These are phyloP conservation scores for Saturnia japonica DNA, from an alignment of 2,888 invertebrate species.

Conservation along the genomic window DNA sequence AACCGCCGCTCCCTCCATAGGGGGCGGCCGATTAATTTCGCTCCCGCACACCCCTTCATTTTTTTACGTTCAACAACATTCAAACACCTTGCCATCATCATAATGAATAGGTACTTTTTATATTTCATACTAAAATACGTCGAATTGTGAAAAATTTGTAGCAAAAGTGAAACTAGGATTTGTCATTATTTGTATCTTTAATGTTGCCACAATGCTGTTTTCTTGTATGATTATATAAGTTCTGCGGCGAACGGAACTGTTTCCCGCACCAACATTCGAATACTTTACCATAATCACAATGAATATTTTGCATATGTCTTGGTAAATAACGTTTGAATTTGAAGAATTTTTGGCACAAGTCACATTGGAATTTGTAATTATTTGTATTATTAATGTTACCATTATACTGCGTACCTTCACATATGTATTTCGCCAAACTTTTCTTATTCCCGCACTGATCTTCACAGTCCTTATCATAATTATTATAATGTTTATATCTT, in stretches of 20 bases:
- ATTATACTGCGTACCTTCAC: too few species aligned
- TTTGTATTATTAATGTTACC: too few species aligned
- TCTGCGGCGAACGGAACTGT: neutral
- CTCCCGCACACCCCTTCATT: too few species aligned
- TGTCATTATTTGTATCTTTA: neutral
- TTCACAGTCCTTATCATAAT: neutral
- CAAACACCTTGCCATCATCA: neutral
- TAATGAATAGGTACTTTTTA: neutral
- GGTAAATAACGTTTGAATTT: neutral
- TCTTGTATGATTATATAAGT: neutral
- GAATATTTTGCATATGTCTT: neutral
- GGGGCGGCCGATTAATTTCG: too few species aligned
- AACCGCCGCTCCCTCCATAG: too few species aligned
- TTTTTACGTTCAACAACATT: neutral
- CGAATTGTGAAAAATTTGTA: neutral
- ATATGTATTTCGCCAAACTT: neutral
- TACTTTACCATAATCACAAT: neutral
- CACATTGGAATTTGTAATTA: neutral
- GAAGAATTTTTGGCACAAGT: neutral
- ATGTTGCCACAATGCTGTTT: neutral
- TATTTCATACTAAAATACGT: neutral
- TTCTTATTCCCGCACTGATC: neutral
- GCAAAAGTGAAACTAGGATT: neutral
- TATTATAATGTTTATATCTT: neutral
- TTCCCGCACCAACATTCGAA: conserved; percentile 2